These are phyloP conservation scores for Adela reaumurella DNA, from an alignment of 2,888 invertebrate species.

Conservation along the genomic window DNA sequence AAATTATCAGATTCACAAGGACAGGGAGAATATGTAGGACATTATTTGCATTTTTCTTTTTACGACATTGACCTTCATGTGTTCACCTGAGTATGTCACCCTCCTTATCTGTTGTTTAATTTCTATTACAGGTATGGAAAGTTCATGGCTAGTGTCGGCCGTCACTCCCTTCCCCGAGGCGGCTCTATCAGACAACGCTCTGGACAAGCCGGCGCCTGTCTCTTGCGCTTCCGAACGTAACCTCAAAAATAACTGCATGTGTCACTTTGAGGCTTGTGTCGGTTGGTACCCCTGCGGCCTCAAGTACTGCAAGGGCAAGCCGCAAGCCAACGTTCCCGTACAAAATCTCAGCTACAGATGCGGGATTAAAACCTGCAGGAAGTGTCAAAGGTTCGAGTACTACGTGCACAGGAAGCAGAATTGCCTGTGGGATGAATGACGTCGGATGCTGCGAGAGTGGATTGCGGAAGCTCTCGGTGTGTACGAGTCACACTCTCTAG, in stretches of 20 bases:
- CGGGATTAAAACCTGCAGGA: slow-evolving; percentile 92
- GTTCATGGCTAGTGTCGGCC: slow-evolving; percentile 67
- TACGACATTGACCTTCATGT: too few relatives aligned
- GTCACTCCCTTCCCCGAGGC: slow-evolving; percentile 67
- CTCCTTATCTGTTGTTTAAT: slow-evolving; percentile 8
- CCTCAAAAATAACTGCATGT: slow-evolving; percentile 73
- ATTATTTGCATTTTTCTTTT: too few relatives aligned
- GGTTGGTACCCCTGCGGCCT: slow-evolving; percentile 96
- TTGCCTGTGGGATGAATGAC: slow-evolving; percentile 79
- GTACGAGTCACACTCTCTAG: too few relatives aligned
- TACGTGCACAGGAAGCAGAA: slow-evolving; percentile 79
- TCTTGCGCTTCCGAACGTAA: slow-evolving; percentile 67
- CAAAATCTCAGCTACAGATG: slow-evolving; percentile 72
- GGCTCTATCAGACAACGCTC: slow-evolving; percentile 26
- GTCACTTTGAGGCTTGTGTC: slow-evolving; percentile 81
- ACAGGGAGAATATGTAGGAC: too few relatives aligned
- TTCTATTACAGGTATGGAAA: slow-evolving; percentile 61
- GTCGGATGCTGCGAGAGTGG: slow-evolving; percentile 11
- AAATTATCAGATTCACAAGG: too few relatives aligned
- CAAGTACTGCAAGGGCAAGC: slow-evolving; percentile 88
- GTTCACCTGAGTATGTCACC: too few relatives aligned
- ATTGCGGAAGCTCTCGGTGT: not conserved
- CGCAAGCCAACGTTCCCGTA: slow-evolving; percentile 39
- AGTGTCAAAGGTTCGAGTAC: slow-evolving; percentile 85
- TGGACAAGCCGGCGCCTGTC: slow-evolving; percentile 30